Conservation (phyloP, 1,140 invertebrate species). For the Vanessa atalanta region DNA sequence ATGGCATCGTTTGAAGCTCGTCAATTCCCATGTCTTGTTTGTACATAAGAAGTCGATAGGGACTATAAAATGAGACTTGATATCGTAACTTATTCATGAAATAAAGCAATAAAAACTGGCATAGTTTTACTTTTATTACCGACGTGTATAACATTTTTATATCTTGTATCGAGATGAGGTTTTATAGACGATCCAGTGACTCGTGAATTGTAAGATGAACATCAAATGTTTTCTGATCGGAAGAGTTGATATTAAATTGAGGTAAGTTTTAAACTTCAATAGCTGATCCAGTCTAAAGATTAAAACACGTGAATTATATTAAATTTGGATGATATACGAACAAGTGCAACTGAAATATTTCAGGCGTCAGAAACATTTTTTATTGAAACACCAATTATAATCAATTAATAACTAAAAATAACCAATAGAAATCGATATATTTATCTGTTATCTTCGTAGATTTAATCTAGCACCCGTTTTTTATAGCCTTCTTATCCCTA, state of each 20-base stretch:
- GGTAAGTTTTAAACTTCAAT: background rate
- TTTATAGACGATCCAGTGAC: constrained; percentile 20
- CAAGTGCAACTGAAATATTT: background rate
- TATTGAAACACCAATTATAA: no score
- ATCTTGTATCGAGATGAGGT: constrained; percentile 30
- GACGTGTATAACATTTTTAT: constrained; percentile 38
- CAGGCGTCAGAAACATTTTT: no score
- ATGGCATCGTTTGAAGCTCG: constrained; percentile 5
- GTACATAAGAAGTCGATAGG: constrained; percentile 35
- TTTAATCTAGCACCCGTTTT: no score
- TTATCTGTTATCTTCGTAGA: no score
- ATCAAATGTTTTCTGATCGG: constrained; percentile 15
- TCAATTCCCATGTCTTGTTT: constrained; percentile 19
- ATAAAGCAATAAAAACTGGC: constrained; percentile 48
- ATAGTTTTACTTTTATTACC: constrained; percentile 46
- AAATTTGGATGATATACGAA: background rate
- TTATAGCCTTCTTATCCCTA: no score
- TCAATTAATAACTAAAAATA: no score
- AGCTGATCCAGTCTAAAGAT: background rate
- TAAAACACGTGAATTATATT: background rate
- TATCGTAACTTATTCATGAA: constrained; percentile 45
- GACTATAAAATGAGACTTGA: constrained; percentile 42
- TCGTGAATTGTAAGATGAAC: constrained; percentile 15
- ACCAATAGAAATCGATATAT: no score
- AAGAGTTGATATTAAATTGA: background rate